phyloP scores from a whole-genome alignment of 1,140 invertebrate genomes.

The Zophobas atratus region DNA sequence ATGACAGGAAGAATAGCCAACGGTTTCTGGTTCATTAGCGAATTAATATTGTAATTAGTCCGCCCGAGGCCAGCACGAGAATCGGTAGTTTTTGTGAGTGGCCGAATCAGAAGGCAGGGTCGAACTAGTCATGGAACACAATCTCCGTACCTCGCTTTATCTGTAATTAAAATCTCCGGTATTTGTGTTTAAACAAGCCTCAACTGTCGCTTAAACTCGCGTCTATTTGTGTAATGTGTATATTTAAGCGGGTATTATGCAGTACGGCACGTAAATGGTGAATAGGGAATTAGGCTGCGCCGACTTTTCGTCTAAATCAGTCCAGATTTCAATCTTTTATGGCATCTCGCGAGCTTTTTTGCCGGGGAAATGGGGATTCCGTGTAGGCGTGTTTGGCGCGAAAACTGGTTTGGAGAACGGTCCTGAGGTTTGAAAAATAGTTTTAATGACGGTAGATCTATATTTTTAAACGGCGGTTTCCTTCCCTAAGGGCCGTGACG shows the following conservation, averaged over 20 bases:
- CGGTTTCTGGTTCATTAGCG: conserved; percentile 42
- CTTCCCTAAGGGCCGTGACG: conserved; percentile 18
- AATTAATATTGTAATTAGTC: conserved; percentile 45
- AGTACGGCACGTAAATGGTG: conserved; percentile 55
- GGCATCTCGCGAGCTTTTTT: conserved; percentile 11
- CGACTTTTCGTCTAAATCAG: neutral
- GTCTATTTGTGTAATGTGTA: conserved; percentile 59
- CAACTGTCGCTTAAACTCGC: conserved; percentile 58
- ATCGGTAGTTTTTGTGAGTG: conserved; percentile 43
- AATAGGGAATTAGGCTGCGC: conserved; percentile 52
- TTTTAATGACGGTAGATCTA: conserved; percentile 8
- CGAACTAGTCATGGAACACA: conserved; percentile 40
- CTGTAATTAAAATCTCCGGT: conserved; percentile 57
- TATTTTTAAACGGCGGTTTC: conserved; percentile 28
- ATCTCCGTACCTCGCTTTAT: conserved; percentile 50
- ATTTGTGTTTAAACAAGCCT: conserved; percentile 58
- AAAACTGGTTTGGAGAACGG: conserved; percentile 22
- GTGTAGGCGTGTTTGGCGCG: conserved; percentile 7
- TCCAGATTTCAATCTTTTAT: conserved; percentile 5
- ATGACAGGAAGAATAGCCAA: conserved; percentile 16
- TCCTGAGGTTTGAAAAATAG: conserved; percentile 6
- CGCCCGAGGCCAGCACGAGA: conserved; percentile 37
- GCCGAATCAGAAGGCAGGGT: conserved; percentile 26
- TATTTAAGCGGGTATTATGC: conserved; percentile 58
- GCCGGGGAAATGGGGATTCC: neutral